A percentile compares a stretch with the other conserved stretches of the same genome.
Evolutionary conservation across 2,113 vertebrate species (phyloP).

Genomic region (Tyrannus savana): DNA sequence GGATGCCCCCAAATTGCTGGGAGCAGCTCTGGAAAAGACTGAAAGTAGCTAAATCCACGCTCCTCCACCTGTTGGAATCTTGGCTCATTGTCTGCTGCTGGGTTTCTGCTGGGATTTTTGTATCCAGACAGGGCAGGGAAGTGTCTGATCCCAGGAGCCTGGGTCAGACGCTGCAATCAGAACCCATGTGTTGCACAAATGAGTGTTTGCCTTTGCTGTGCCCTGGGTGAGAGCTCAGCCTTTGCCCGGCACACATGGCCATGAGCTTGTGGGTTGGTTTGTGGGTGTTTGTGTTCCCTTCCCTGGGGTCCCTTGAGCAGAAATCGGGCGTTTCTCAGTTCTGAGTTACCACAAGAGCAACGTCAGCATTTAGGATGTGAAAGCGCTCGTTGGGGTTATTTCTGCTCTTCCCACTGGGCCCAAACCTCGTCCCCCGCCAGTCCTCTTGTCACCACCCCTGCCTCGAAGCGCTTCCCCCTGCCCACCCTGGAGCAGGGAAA

Average conservation of each 20-base stretch:
- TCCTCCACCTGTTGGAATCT: not conserved
- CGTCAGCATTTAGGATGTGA: not conserved
- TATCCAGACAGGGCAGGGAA: not conserved
- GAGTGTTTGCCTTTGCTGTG: not conserved
- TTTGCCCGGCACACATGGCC: not conserved
- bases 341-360: not conserved
- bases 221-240: not conserved
- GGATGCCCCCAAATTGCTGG: not conserved
- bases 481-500: not conserved
- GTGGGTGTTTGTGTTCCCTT: not conserved
- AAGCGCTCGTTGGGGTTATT: not conserved
- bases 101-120: not conserved
- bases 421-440: not conserved
- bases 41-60: not conserved
- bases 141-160: too few species aligned
- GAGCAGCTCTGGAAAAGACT: not conserved
- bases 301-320: not conserved
- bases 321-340: not conserved
- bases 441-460: fast-evolving
- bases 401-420: not conserved
- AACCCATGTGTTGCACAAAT: not conserved
- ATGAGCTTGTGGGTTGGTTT: too few species aligned
- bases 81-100: not conserved
- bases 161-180: not conserved
- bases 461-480: not conserved